A percentile compares a stretch with the other conserved stretches of the same genome.
phyloP scores from a whole-genome alignment of 2,888 invertebrate genomes.

The Andrena chrysosceles region DNA sequence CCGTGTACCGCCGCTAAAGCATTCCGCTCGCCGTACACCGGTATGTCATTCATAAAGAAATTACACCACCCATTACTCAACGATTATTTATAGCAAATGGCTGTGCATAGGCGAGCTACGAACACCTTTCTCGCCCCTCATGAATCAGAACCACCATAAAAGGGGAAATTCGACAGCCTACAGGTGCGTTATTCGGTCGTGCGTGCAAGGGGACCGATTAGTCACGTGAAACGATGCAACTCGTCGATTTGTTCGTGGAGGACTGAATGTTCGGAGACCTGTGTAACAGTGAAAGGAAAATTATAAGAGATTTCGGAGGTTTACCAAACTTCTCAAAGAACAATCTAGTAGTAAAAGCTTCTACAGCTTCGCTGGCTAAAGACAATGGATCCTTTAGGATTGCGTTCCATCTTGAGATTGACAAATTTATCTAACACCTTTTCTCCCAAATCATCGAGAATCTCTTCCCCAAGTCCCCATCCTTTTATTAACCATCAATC shows the following conservation, averaged over 20 bases:
- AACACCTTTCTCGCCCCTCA: conserved; percentile 41
- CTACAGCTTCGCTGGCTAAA: no score
- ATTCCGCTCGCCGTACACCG: conserved; percentile 49
- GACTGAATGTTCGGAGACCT: neutral
- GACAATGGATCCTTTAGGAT: no score
- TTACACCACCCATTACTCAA: conserved; percentile 55
- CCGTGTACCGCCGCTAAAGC: conserved; percentile 58
- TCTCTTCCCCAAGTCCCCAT: neutral
- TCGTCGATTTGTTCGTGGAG: neutral
- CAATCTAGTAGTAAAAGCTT: no score
- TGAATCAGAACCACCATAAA: conserved; percentile 3
- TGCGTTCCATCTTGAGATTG: no score
- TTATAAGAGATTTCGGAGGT: no score
- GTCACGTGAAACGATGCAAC: neutral
- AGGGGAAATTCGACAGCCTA: neutral
- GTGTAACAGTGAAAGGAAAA: neutral
- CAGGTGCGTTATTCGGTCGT: conserved; percentile 13
- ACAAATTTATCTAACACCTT: no score
- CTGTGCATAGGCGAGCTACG: conserved; percentile 21
- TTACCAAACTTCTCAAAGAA: no score
- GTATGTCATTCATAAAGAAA: conserved; percentile 64
- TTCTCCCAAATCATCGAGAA: neutral
- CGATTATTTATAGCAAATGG: conserved; percentile 60
- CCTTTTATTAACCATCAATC: neutral
- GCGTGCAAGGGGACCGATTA: neutral